These are phyloP conservation scores for Rotaria socialis DNA, from an alignment of 2,888 invertebrate genomes.

Conservation along the genomic window DNA sequence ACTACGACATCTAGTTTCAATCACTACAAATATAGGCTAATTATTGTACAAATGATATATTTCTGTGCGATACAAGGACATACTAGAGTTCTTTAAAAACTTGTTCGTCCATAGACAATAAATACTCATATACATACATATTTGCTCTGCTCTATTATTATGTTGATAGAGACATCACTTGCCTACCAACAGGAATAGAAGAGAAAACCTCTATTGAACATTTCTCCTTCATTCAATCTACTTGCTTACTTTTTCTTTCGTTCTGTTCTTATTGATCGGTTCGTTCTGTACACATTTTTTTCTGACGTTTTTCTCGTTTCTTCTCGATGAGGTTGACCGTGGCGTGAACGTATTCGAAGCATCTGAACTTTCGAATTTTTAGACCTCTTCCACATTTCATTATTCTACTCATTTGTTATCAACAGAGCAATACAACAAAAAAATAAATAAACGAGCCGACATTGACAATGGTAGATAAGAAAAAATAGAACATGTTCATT, in stretches of 20 bases:
- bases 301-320: not conserved
- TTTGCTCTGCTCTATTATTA: not conserved
- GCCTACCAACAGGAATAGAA: not conserved
- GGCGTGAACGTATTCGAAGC: not conserved
- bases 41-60: not conserved
- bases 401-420: not conserved
- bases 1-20: not conserved
- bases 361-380: not conserved
- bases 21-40: not conserved
- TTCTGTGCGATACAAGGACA: not conserved
- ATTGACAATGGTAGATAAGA: not conserved
- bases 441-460: not conserved
- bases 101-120: not conserved
- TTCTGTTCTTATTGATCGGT: not conserved
- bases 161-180: not conserved
- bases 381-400: not conserved
- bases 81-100: not conserved
- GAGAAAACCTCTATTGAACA: not conserved
- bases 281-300: not conserved
- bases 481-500: not conserved
- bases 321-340: not conserved
- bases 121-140: too few relatives aligned
- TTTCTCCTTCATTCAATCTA: not conserved
- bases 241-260: not conserved
- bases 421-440: not conserved